Evolutionary conservation across 2,888 invertebrate species (phyloP).

Genomic region (Acanthosepion esculentum): DNA sequence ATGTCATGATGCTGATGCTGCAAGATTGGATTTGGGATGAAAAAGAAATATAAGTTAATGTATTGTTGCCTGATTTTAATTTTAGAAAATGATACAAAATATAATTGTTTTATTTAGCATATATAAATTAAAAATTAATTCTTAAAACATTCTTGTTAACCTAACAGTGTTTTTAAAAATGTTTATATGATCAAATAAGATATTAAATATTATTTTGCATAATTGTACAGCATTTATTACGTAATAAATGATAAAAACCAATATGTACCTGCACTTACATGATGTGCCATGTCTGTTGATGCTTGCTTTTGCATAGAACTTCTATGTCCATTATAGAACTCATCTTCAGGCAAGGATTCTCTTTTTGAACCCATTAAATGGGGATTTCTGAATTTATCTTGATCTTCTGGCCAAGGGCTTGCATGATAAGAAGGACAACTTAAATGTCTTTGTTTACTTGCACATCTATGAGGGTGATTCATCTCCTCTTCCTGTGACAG

Average conservation of each 20-base stretch:
- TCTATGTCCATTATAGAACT: constrained; percentile 17
- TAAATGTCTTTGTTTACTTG: not conserved
- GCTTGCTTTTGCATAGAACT: constrained; percentile 20
- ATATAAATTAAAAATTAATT: not conserved
- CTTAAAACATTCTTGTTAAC: not conserved
- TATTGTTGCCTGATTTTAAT: not conserved
- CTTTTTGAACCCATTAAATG: constrained; percentile 33
- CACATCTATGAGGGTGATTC: not conserved
- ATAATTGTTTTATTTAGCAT: not conserved
- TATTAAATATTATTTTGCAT: not conserved
- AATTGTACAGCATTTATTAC: not conserved
- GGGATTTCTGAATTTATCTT: not conserved
- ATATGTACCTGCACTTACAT: constrained; percentile 10
- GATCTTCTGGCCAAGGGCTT: constrained; percentile 14
- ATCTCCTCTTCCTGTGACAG: not conserved
- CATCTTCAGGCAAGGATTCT: not conserved
- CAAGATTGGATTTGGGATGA: not conserved
- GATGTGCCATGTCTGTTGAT: not conserved
- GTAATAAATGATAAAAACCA: not conserved
- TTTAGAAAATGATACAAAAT: not conserved
- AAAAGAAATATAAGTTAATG: not conserved
- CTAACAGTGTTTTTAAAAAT: not conserved
- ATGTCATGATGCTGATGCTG: not conserved
- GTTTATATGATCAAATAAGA: not conserved
- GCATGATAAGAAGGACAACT: not conserved